Evolutionary conservation across 2,888 invertebrate genomes (phyloP), one percentile per base, ranked within the genome.

Genomic region (Torymus aiolomorphi): DNA sequence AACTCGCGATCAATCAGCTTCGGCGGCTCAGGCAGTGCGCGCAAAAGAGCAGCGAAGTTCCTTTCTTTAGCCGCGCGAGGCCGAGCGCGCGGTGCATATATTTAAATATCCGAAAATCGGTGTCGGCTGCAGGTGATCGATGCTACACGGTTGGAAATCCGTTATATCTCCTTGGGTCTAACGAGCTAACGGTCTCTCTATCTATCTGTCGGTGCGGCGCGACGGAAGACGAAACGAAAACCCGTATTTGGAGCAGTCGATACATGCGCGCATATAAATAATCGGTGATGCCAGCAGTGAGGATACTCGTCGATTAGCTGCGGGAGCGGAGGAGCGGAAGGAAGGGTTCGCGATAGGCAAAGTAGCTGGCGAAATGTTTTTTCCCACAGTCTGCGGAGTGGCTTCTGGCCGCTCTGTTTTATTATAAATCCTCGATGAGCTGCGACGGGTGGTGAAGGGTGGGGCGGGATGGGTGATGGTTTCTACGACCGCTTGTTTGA

Each of bases 391-490:
- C 73, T 84, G 88, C 87, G 88, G 88, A 87, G 88, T 85, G 84
- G 76, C 78, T 80, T 76, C 80, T 83, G 77, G 78, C 81, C 73
- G 80, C 83, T 83, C 84, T 82, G 87, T 85, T 87, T 89, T 88
- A 88, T 90, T 90, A 89, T 89, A 89, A 89, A 90, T 89, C 89
- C 89, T 87, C 87, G 87, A 89, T 89, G 88, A 90, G 89, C 88
- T 56, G 76, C 67, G 5, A 61, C 18, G 62, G 66, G 20, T 56
- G 59, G 31, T 24, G 59, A 18, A 20, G 51, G 14, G 56, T n/a
- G 20, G 51, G 3, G 69, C 8, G 20, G 20, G 8, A 57, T 16
- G 54, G 57, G 16, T 20, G 83, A 83, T 82, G 77, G 82, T 75
- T 80, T 51, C 83, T 84, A 83, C 70, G 54, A 14, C n/a, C 42